Percentiles rank a stretch among this genome's conserved stretches.
phyloP scores from a whole-genome alignment of 2,113 vertebrate species.

The Capreolus pygargus region DNA sequence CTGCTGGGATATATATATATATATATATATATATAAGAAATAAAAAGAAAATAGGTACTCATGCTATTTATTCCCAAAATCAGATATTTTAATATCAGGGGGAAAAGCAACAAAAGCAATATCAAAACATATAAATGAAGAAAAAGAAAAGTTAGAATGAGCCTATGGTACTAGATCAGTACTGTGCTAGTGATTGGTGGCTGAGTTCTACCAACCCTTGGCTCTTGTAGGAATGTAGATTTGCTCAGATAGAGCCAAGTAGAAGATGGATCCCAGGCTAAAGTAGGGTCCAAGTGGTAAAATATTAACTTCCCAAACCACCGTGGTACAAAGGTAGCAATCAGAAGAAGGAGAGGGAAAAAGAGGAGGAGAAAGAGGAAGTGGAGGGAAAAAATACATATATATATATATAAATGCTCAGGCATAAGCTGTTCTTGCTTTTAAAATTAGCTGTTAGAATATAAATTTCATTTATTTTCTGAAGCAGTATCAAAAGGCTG shows the following conservation, averaged over 20 bases:
- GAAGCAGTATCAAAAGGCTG: neutral
- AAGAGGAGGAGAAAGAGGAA: neutral
- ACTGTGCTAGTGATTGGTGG: neutral
- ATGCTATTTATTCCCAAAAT: neutral
- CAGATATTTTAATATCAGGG: neutral
- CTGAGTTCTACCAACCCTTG: neutral
- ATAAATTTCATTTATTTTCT: neutral
- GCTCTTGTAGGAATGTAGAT: neutral
- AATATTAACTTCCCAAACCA: neutral
- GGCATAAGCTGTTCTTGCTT: neutral
- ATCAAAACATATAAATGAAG: neutral
- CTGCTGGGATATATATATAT: neutral
- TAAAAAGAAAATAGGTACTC: neutral
- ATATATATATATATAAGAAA: neutral
- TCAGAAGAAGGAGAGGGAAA: neutral
- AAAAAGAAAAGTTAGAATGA: neutral
- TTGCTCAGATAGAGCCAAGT: neutral
- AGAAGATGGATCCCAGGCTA: neutral
- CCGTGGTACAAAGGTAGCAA: neutral
- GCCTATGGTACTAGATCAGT: neutral
- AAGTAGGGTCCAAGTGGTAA: neutral
- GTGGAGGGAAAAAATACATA: neutral
- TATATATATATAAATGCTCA: neutral
- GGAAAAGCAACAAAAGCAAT: neutral
- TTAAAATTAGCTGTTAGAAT: neutral